Base-by-base conservation (phyloP, 2,888 invertebrate genomes). In the Parochlus steinenii region DNA sequence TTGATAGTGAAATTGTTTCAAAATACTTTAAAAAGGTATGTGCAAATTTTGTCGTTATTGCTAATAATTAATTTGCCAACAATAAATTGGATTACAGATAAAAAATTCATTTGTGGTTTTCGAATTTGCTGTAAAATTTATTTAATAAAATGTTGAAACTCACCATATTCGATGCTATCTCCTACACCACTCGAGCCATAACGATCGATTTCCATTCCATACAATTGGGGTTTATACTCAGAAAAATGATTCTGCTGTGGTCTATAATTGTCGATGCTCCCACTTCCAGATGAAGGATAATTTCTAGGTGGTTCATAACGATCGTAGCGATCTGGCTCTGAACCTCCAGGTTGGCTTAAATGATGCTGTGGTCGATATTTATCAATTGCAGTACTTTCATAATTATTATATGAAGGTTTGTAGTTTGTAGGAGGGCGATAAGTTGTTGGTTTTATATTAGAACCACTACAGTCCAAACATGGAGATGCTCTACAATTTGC, bases 401-500 rank as follows among this genome's bases (percentile, higher is more conserved):
- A 49, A 8, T 17, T 22, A 51, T 41, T 25, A 33, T 33, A 33
- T 5, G 22, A 23, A 5, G 38, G 38, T n/a, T 38, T 38, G 33
- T 41, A 41, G 3, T 44, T 49, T 40, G 45, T 42, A 12, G 45
- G 43, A 11, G 58, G 58, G 7, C 38, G 23, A 19, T 35, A 34
- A 12, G 39, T 41, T 22, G 41, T 38, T 31, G 40, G 40, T 11
- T 18, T 28, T 27, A 33, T 25, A 0, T 53, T 50, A 3, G 46
- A 46, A 40, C 52, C 51, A 23, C 50, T 47, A 31, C 59, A 59
- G 35, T 59, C 56, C 31, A 50, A 49, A 28, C 59, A 59, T 8
- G 47, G 39, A 37, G 50, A 51, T 7, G 54, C 50, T 2, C 60
- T 47, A 48, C 74, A 74, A 46, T 71, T 65, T 0, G 69, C 67